A percentile compares a stretch with the other conserved stretches of the same genome.
These are phyloP conservation scores for Thrips palmi DNA, from an alignment of 1,140 invertebrate genomes.

Conservation along the genomic window DNA sequence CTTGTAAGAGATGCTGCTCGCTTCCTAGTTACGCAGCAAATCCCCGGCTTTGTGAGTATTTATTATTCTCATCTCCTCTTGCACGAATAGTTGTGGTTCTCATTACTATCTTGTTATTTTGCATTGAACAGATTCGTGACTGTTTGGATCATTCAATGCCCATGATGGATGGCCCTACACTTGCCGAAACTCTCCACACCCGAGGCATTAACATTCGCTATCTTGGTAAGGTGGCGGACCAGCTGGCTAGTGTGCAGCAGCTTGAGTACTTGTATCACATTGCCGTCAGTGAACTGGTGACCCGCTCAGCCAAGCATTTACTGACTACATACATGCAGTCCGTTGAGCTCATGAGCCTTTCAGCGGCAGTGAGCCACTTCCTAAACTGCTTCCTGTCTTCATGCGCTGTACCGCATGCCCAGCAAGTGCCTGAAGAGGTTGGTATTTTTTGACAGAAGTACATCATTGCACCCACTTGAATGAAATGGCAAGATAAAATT, in stretches of 20 bases:
- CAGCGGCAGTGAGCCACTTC: constrained; percentile 81
- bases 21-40: constrained; percentile 81
- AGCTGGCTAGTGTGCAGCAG: constrained; percentile 56
- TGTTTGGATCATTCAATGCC: constrained; percentile 80
- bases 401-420: constrained; percentile 38
- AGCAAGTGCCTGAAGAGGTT: constrained; percentile 48
- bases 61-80: no score
- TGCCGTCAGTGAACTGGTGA: constrained; percentile 68
- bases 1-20: constrained; percentile 88
- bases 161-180: constrained; percentile 85
- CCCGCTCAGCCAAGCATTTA: constrained; percentile 79
- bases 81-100: neutral
- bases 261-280: constrained; percentile 78
- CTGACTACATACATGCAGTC: constrained; percentile 84
- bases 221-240: constrained; percentile 68
- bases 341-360: constrained; percentile 74
- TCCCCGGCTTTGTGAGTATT: constrained; percentile 74
- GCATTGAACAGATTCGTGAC: constrained; percentile 54
- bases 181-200: constrained; percentile 84
- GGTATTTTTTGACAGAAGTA: constrained; percentile 8
- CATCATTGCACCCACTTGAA: constrained; percentile 5
- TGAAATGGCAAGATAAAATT: neutral
- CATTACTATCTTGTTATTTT: neutral
- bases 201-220: constrained; percentile 95
- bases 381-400: constrained; percentile 83